Percentiles rank a stretch among this genome's conserved stretches.
phyloP scores from a whole-genome alignment of 2,888 invertebrate species.

The Timema cristinae region DNA sequence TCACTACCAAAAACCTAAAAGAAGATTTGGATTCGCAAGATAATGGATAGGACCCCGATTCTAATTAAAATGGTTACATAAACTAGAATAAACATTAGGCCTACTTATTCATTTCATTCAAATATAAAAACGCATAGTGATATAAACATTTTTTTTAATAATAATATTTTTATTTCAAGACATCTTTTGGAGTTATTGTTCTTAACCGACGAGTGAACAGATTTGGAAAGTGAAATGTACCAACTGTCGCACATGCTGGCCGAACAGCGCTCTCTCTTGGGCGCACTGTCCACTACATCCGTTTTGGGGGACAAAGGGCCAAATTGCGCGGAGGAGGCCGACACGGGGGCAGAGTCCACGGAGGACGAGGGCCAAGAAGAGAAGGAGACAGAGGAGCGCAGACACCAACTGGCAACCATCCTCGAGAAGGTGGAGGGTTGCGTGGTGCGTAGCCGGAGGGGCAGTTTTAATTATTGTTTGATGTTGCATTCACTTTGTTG shows the following conservation, averaged over 20 bases:
- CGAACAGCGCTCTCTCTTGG: constrained; percentile 83
- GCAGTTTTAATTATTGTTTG: no score
- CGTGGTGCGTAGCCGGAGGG: constrained; percentile 49
- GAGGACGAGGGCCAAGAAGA: constrained; percentile 38
- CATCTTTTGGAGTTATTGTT: neutral
- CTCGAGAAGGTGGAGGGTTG: constrained; percentile 86
- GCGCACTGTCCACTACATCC: constrained; percentile 67
- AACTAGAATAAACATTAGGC: no score
- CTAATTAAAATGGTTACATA: no score
- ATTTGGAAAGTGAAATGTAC: constrained; percentile 97
- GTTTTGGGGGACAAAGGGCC: constrained; percentile 47
- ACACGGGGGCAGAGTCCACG: constrained; percentile 26
- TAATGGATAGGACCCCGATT: no score
- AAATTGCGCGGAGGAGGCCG: constrained; percentile 16
- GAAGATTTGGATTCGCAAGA: no score
- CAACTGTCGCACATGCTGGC: constrained; percentile 90
- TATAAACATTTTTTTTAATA: no score
- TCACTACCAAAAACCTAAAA: no score
- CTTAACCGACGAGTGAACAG: constrained; percentile 42
- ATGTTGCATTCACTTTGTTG: no score
- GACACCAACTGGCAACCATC: constrained; percentile 62
- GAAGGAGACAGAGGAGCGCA: constrained; percentile 51
- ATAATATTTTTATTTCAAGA: no score
- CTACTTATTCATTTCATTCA: no score
- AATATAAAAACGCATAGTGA: no score